Base-by-base conservation (phyloP, 2,113 vertebrate genomes). In the Dendrocopos noguchii region DNA sequence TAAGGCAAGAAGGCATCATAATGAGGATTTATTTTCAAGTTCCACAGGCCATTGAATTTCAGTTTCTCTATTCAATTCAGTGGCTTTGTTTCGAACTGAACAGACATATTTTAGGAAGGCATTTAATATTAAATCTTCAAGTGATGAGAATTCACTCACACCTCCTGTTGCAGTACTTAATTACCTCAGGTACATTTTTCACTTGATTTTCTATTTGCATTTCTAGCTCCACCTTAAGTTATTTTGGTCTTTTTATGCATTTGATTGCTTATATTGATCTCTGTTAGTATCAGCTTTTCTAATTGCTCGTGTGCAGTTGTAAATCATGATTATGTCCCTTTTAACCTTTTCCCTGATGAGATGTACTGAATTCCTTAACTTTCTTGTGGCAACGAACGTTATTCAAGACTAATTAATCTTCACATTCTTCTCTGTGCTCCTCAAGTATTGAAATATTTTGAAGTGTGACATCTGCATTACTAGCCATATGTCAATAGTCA, bases 321-420 rank as follows among this genome's bases (percentile, higher is more conserved):
- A 95, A 92, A 92, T 91, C 81, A 91, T 76, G 63, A 95, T 96
- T 94, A 95, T 82, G 91, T 89, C 80, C 94, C 88, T 88, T 96
- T 93, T 96, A 94, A 96, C 94, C 91, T 96, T 96, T 94, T 93
- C 92, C 88, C 81, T 94, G 94, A 92, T 92, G 89, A 96, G 95
- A 71, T 1, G 2, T 71, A 81, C 84, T 88, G 88, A 96, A 94
- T 96, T 93, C 87, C 84, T 92, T 92, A 90, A 93, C 83, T 94
- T 91, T 96, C 84, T 70, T 91, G 33, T n/a, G 84, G 80, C 84
- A 88, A 9, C 18, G 66, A 84, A 88, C 72, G 61, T 77, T 96
- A 77, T 34, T 65, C 44, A 17, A 77, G 61, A 29, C 63, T 81
- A 87, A 85, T 93, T 86, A 80, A 90, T 93, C 84, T 93, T 87